Conservation (phyloP, 2,797 vertebrate genomes). For the Odontamblyopus lacepedii region DNA sequence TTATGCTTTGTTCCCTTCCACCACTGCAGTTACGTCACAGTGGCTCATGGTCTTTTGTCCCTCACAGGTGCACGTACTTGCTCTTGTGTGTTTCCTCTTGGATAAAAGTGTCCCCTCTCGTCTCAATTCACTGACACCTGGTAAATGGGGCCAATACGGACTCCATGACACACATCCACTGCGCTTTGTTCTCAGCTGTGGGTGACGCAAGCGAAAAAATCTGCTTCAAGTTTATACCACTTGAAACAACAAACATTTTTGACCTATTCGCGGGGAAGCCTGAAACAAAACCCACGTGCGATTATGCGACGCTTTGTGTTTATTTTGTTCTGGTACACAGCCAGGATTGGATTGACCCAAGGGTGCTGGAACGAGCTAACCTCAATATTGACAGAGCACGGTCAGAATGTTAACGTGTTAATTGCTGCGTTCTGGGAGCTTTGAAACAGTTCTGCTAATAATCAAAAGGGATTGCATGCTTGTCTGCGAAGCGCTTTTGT, state of each 20-base stretch:
- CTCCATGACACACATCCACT: slow-evolving; percentile 47
- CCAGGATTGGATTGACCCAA: slow-evolving; percentile 2
- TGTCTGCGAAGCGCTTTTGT: slow-evolving; percentile 2
- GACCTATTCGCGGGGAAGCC: slow-evolving; percentile 21
- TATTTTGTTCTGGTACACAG: neutral
- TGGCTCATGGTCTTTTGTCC: slow-evolving; percentile 48
- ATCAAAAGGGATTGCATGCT: neutral
- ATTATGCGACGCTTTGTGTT: neutral
- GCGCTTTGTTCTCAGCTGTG: slow-evolving; percentile 38
- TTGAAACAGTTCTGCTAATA: neutral
- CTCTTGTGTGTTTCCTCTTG: slow-evolving; percentile 30
- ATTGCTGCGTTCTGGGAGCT: neutral
- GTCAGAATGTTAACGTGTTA: neutral
- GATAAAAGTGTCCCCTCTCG: slow-evolving; percentile 29
- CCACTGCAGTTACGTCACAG: slow-evolving; percentile 39
- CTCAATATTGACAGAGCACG: neutral
- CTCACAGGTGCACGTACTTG: slow-evolving; percentile 48
- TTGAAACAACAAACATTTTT: slow-evolving; percentile 23
- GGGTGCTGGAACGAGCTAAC: neutral
- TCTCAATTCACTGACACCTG: slow-evolving; percentile 55
- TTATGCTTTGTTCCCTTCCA: too few relatives aligned
- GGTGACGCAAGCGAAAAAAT: slow-evolving; percentile 26
- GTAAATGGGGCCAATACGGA: slow-evolving; percentile 44
- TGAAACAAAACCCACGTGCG: slow-evolving; percentile 2
- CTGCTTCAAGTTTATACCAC: slow-evolving; percentile 25